Conservation (phyloP, 92 coral and sea anemone species). For the Paramuricea clavata region DNA sequence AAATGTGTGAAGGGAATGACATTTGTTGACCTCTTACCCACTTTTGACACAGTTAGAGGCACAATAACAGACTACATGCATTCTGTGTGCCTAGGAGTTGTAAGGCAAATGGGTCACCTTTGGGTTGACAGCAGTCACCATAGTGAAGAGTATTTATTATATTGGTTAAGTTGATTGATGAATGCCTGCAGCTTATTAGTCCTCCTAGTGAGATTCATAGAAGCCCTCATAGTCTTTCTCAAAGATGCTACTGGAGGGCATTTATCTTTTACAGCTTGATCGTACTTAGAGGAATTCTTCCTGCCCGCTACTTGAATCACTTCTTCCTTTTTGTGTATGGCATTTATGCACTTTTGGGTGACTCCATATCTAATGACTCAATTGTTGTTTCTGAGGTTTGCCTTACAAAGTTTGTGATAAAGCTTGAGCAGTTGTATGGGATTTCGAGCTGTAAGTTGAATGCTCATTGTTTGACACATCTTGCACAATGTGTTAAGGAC, state of each 20-base stretch:
- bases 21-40: no score
- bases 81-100: no score
- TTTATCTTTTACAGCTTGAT: slow-evolving; percentile 21
- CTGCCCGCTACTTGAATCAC: neutral
- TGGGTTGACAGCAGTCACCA: slow-evolving; percentile 19
- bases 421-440: slow-evolving; percentile 31
- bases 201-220: slow-evolving; percentile 25
- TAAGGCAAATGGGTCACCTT: neutral
- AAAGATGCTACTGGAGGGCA: slow-evolving; percentile 4
- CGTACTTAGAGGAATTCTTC: slow-evolving; percentile 14
- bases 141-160: slow-evolving; percentile 11
- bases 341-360: slow-evolving; percentile 32
- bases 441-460: no score
- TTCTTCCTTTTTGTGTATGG: no score
- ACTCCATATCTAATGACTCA: slow-evolving; percentile 9
- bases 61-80: no score
- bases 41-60: no score
- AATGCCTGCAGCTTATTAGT: no score
- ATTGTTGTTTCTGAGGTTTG: slow-evolving; percentile 16
- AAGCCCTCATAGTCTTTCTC: slow-evolving; percentile 21
- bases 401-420: no score
- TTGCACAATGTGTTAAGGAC: slow-evolving; percentile 39
- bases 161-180: slow-evolving; percentile 20
- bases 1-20: no score
- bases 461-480: slow-evolving; percentile 28